A percentile compares a stretch with the other conserved stretches of the same genome.
Conservation (phyloP, 2,888 invertebrate species). For the Drosophila testacea region DNA sequence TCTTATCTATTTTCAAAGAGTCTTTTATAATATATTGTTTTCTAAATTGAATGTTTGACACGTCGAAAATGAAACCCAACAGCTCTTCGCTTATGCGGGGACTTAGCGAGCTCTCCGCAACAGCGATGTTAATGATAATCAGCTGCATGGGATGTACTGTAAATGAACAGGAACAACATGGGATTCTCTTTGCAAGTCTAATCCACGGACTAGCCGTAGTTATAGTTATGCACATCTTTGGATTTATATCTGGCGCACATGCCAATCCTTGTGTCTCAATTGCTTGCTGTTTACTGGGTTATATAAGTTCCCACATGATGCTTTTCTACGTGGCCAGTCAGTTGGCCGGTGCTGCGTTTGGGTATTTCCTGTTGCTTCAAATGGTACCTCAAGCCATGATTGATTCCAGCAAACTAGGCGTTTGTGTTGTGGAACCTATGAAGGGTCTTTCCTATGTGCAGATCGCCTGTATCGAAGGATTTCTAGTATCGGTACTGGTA, state of each 20-base stretch:
- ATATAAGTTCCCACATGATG: conserved; percentile 52
- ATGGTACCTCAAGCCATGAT: conserved; percentile 46
- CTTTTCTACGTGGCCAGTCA: conserved; percentile 52
- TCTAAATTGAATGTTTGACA: conserved; percentile 38
- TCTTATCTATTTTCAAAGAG: conserved; percentile 1
- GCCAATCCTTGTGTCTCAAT: conserved; percentile 66
- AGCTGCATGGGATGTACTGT: conserved; percentile 48
- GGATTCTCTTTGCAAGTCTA: conserved; percentile 38
- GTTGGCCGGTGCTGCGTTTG: conserved; percentile 50
- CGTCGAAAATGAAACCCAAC: conserved; percentile 25
- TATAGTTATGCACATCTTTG: conserved; percentile 64
- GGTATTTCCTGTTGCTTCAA: conserved; percentile 49
- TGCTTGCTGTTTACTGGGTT: conserved; percentile 58
- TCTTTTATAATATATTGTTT: conserved; percentile 1
- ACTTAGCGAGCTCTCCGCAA: conserved; percentile 51
- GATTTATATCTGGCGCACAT: conserved; percentile 70
- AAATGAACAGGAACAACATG: conserved; percentile 7
- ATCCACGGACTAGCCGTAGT: conserved; percentile 55
- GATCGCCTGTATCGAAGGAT: conserved; percentile 49
- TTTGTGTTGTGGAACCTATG: conserved; percentile 51
- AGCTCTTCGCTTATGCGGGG: conserved; percentile 42
- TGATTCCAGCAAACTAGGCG: conserved; percentile 26
- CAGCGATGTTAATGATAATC: conserved; percentile 48
- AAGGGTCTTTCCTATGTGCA: conserved; percentile 37
- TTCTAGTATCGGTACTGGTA: conserved; percentile 52